Conservation (phyloP, 2,888 invertebrate species). For the Andrena minutula region DNA sequence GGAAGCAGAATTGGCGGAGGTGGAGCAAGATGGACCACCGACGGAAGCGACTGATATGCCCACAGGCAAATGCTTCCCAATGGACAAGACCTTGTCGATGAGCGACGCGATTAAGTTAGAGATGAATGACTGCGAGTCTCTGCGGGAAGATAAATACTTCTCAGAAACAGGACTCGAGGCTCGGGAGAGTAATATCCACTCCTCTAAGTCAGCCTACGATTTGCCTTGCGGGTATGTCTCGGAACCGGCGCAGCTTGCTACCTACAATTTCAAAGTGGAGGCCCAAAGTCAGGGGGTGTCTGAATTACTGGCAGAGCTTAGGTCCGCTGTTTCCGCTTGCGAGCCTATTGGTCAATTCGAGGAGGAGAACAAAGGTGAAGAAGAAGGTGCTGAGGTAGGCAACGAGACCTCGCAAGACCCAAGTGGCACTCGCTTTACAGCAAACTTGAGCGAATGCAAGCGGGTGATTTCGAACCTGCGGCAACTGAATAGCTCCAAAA, state of each 20-base stretch:
- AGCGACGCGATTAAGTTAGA: conserved; percentile 49
- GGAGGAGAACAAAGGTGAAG: neutral
- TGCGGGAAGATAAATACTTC: neutral
- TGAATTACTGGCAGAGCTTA: conserved; percentile 21
- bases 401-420: conserved; percentile 22
- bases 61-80: conserved; percentile 9
- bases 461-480: conserved; percentile 37
- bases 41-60: neutral
- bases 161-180: neutral
- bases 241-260: neutral
- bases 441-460: conserved; percentile 58
- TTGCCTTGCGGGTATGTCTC: conserved; percentile 10
- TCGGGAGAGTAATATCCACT: conserved; percentile 2
- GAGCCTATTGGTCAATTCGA: neutral
- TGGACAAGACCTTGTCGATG: conserved; percentile 63
- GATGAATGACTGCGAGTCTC: conserved; percentile 23
- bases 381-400: neutral
- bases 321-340: neutral
- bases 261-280: conserved; percentile 16
- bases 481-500: conserved; percentile 33
- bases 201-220: conserved; percentile 5
- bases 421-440: neutral
- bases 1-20: neutral
- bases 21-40: neutral
- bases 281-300: neutral